Percentiles rank a stretch among this genome's conserved stretches.
phyloP scores from a whole-genome alignment of 2,797 vertebrate genomes.

The Coracias cyanogaster region DNA sequence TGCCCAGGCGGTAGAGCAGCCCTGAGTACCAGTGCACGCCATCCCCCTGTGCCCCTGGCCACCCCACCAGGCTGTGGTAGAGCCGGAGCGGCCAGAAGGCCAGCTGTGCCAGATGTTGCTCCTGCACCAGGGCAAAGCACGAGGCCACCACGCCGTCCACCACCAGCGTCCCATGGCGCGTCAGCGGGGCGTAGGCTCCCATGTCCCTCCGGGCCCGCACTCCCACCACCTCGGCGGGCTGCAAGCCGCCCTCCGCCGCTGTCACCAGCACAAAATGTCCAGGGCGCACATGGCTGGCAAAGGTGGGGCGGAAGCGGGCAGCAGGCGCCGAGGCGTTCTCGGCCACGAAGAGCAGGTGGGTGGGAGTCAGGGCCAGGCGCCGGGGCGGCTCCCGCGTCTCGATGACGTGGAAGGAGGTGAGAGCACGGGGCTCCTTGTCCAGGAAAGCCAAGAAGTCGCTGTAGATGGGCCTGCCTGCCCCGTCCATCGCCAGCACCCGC shows the following conservation, averaged over 20 bases:
- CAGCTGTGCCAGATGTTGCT: conserved; percentile 89
- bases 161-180: conserved; percentile 89
- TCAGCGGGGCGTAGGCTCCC: conserved; percentile 91
- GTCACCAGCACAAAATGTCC: conserved; percentile 90
- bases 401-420: conserved; percentile 86
- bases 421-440: conserved; percentile 83
- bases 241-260: conserved; percentile 31
- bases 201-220: conserved; percentile 76
- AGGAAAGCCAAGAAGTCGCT: conserved; percentile 92
- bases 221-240: conserved; percentile 82
- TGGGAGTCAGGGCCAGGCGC: conserved; percentile 88
- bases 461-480: conserved; percentile 83
- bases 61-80: conserved; percentile 83
- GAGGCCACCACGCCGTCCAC: conserved; percentile 92
- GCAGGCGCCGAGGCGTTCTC: conserved; percentile 78
- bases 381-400: conserved; percentile 81
- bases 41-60: conserved; percentile 70
- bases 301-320: conserved; percentile 81
- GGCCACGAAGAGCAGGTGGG: conserved; percentile 91
- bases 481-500: conserved; percentile 88
- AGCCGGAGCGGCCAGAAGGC: conserved; percentile 90
- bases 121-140: conserved; percentile 91
- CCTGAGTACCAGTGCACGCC: conserved; percentile 94
- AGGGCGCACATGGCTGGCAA: conserved; percentile 87
- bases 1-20: conserved; percentile 89